Conservation (phyloP, 2,113 vertebrate species). For the Sylvilagus bachmani region DNA sequence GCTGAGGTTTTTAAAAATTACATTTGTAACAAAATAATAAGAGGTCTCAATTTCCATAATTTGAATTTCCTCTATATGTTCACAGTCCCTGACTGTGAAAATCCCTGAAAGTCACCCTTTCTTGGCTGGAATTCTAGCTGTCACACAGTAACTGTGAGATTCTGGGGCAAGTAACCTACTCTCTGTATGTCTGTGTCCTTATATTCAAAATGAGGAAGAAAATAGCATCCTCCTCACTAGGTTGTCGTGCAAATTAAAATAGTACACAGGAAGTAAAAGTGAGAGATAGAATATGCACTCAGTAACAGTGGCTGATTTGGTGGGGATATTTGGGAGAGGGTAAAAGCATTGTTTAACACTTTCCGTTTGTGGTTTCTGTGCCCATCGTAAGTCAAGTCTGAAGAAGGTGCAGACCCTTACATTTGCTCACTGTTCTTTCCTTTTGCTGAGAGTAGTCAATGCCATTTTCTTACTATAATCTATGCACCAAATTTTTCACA, state of each 20-base stretch:
- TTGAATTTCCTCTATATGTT: background rate
- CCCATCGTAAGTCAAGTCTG: background rate
- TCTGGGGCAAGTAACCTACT: background rate
- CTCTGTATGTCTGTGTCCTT: background rate
- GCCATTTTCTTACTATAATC: background rate
- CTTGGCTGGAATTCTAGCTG: background rate
- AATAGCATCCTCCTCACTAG: background rate
- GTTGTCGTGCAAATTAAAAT: constrained; percentile 37
- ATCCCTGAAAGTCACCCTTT: background rate
- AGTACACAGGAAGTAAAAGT: background rate
- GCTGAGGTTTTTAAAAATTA: background rate
- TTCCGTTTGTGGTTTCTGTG: background rate
- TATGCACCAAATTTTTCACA: background rate
- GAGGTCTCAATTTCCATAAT: background rate
- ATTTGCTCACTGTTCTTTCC: background rate
- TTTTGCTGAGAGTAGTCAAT: background rate
- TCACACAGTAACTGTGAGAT: background rate
- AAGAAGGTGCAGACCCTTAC: background rate
- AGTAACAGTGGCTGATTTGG: background rate
- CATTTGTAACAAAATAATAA: background rate
- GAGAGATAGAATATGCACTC: background rate
- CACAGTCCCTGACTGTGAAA: background rate
- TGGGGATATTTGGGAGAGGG: background rate
- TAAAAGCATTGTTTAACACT: background rate
- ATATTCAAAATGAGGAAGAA: background rate